phyloP scores from a whole-genome alignment of 2,113 vertebrate genomes.

The Mirounga angustirostris region DNA sequence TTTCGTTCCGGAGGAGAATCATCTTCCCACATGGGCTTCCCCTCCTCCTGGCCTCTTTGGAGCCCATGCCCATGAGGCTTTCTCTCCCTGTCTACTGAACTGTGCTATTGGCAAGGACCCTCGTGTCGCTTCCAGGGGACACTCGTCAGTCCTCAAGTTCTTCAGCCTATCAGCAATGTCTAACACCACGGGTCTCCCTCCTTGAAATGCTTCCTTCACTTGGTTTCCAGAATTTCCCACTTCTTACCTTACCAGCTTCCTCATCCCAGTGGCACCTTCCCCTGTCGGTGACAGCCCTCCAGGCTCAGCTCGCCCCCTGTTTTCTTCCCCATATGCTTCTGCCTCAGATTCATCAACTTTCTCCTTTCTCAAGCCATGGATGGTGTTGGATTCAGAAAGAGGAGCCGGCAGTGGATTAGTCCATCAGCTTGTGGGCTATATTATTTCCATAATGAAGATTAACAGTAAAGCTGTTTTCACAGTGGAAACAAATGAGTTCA shows the following conservation, averaged over 20 bases:
- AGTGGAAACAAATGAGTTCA: not conserved
- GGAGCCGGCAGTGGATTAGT: not conserved
- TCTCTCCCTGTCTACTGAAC: rapidly evolving
- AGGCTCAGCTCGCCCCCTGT: not conserved
- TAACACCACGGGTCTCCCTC: not conserved
- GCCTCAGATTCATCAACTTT: not conserved
- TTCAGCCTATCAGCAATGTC: not conserved
- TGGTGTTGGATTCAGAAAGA: not conserved
- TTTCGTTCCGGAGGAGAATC: not conserved
- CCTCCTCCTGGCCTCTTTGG: not conserved
- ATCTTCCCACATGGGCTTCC: not conserved
- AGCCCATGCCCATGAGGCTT: not conserved
- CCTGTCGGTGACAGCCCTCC: not conserved
- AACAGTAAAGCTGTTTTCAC: not conserved
- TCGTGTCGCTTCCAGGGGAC: not conserved
- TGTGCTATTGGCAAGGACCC: not conserved
- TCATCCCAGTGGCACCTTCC: not conserved
- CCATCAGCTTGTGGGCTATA: not conserved
- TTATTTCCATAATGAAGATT: not conserved
- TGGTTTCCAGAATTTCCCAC: not conserved
- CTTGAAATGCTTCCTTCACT: not conserved
- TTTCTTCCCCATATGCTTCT: not conserved
- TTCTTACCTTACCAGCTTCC: not conserved
- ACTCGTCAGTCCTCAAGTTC: not conserved
- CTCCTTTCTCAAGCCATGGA: not conserved